Percentiles rank a stretch among this genome's conserved stretches.
phyloP scores from a whole-genome alignment of 1,140 invertebrate species.

The Ceratoteleas bidentatus region DNA sequence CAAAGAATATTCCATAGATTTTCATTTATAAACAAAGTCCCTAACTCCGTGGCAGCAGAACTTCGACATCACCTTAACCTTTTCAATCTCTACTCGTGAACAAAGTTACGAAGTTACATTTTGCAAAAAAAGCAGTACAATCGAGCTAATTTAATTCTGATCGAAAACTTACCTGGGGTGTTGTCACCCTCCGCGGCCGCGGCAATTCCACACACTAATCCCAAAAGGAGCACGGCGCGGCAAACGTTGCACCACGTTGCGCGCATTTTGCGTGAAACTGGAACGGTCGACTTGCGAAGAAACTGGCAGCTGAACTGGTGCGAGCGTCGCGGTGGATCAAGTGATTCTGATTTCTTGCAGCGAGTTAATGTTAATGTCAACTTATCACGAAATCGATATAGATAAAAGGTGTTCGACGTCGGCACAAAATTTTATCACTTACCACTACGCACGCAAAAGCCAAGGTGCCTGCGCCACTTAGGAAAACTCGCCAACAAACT shows the following conservation, averaged over 20 bases:
- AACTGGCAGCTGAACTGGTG: not conserved
- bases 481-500: no score
- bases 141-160: no score
- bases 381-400: conserved; percentile 49
- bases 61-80: no score
- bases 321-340: conserved; percentile 9
- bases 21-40: no score
- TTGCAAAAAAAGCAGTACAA: no score
- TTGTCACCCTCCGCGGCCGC: no score
- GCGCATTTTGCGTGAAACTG: not conserved
- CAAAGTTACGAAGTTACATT: no score
- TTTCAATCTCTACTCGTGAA: no score
- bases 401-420: conserved; percentile 35
- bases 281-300: not conserved
- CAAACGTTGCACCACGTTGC: not conserved
- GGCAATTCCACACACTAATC: not conserved
- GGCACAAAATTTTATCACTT: conserved; percentile 44
- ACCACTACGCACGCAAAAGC: conserved; percentile 12
- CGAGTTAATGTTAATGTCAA: conserved; percentile 31
- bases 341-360: conserved; percentile 40
- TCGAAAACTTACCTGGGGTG: no score
- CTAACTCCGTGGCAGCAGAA: no score
- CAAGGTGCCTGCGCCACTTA: no score
- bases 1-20: no score
- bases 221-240: not conserved